These are phyloP conservation scores for Atopsyche davidsoni DNA, from an alignment of 1,140 invertebrate species.

Conservation along the genomic window DNA sequence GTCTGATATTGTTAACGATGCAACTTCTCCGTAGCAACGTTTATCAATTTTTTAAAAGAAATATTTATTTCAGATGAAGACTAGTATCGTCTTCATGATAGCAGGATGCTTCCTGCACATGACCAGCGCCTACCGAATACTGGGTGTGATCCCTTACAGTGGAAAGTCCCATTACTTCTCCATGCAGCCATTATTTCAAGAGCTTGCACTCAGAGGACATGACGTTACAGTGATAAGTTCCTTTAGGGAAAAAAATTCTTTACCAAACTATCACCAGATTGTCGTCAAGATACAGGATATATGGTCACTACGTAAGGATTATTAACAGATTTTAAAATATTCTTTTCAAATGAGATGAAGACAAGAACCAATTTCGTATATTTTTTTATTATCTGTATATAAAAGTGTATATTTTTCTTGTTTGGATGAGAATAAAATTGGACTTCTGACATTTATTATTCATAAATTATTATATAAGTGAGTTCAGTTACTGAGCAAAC, in stretches of 20 bases:
- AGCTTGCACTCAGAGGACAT: constrained; percentile 30
- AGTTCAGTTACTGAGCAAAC: too few relatives aligned
- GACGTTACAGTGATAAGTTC: constrained; percentile 30
- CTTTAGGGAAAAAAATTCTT: constrained; percentile 11
- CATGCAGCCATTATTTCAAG: constrained; percentile 16
- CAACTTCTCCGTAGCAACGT: too few relatives aligned
- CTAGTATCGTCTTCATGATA: not conserved
- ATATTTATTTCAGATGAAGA: constrained; percentile 13
- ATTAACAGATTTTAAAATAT: too few relatives aligned
- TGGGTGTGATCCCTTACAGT: constrained; percentile 18
- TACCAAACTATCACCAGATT: constrained; percentile 18
- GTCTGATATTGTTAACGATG: too few relatives aligned
- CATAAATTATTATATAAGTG: too few relatives aligned
- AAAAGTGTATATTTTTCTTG: too few relatives aligned
- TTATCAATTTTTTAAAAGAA: not conserved
- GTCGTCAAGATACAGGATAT: constrained; percentile 6
- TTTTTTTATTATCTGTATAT: too few relatives aligned
- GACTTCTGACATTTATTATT: too few relatives aligned
- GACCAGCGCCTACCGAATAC: constrained; percentile 12
- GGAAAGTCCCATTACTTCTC: constrained; percentile 25
- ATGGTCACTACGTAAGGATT: not conserved
- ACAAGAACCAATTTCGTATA: too few relatives aligned
- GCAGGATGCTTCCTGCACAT: not conserved
- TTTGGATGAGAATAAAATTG: too few relatives aligned
- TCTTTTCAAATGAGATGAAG: too few relatives aligned